These are phyloP conservation scores for Pomatorhinus ruficollis DNA, from an alignment of 2,113 vertebrate genomes.

Conservation along the genomic window DNA sequence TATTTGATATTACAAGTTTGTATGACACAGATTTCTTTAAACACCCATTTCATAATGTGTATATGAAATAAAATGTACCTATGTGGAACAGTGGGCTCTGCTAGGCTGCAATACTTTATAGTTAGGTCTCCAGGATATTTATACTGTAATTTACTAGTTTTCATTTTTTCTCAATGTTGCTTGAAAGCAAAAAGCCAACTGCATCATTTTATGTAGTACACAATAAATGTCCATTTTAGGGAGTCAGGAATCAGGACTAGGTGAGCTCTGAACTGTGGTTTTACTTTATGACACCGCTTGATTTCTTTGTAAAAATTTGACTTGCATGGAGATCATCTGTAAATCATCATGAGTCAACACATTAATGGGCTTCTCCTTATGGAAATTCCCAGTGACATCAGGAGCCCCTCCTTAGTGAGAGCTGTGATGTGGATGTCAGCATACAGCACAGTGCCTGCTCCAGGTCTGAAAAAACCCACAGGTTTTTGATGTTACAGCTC, in stretches of 20 bases:
- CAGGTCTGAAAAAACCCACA: neutral
- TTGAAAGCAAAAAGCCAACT: neutral
- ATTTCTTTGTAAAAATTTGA: neutral
- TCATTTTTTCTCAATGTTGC: neutral
- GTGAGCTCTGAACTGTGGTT: neutral
- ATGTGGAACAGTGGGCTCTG: neutral
- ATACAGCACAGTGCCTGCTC: neutral
- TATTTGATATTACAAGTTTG: neutral
- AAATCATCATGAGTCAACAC: neutral
- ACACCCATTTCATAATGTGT: neutral
- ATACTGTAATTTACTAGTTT: neutral
- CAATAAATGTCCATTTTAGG: neutral
- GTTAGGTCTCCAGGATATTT: neutral
- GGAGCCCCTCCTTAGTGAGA: neutral
- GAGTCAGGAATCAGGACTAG: neutral
- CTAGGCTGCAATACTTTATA: neutral
- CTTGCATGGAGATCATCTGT: neutral
- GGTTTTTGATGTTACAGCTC: neutral
- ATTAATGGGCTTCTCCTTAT: neutral
- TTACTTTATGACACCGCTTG: neutral
- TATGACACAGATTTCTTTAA: conserved; percentile 18
- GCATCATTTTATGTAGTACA: neutral
- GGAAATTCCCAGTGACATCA: neutral
- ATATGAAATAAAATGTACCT: neutral
- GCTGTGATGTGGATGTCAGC: neutral